Conservation (phyloP, 2,888 invertebrate genomes). For the Drosophila nr. fundita region DNA sequence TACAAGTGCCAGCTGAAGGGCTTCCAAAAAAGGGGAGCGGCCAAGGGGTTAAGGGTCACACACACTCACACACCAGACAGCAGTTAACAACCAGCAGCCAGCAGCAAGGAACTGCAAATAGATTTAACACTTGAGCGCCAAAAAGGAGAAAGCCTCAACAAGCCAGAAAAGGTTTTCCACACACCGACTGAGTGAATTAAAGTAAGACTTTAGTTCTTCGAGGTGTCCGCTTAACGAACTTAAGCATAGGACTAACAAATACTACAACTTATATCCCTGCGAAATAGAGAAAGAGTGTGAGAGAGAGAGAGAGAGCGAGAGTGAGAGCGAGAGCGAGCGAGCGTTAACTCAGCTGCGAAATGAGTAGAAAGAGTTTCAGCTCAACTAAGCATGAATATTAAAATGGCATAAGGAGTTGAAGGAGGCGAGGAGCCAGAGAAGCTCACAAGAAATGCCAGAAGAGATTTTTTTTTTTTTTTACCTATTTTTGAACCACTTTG, state of each 20-base stretch:
- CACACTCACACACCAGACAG: conserved; percentile 22
- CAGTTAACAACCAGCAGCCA: conserved; percentile 46
- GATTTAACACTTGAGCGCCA: conserved; percentile 59
- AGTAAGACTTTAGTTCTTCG: conserved; percentile 22
- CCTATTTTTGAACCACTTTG: conserved; percentile 8
- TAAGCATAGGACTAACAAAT: conserved; percentile 34
- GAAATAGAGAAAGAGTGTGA: background rate
- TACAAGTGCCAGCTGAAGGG: conserved; percentile 18
- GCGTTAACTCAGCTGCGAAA: conserved; percentile 35
- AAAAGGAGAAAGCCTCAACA: conserved; percentile 23
- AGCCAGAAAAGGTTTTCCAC: conserved; percentile 31
- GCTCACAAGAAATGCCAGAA: conserved; percentile 5
- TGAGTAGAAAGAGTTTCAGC: conserved; percentile 43
- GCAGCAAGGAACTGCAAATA: conserved; percentile 60
- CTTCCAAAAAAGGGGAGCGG: background rate
- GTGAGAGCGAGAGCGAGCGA: background rate
- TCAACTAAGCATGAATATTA: conserved; percentile 57
- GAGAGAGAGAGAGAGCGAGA: background rate
- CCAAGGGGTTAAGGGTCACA: conserved; percentile 1
- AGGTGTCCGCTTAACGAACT: conserved; percentile 54
- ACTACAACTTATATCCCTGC: conserved; percentile 1
- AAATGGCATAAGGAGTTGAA: conserved; percentile 23
- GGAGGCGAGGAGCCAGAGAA: background rate
- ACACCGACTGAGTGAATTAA: conserved; percentile 24
- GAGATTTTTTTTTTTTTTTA: background rate